Percentiles rank a stretch among this genome's conserved stretches.
phyloP scores from a whole-genome alignment of 2,797 vertebrate species.

The Centropyge bicolor region DNA sequence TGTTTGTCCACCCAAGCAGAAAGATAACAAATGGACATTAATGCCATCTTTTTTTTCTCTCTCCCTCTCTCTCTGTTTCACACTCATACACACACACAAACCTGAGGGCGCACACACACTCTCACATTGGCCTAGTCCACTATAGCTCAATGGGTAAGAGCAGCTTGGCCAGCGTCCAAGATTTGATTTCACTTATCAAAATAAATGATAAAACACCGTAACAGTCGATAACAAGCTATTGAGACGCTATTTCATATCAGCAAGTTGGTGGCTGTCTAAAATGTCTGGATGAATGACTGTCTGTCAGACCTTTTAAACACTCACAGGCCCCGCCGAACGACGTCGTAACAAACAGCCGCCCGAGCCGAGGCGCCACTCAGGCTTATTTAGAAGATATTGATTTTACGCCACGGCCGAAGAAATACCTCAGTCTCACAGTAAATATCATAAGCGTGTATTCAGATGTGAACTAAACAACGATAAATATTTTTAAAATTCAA shows the following conservation, averaged over 20 bases:
- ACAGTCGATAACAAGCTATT: slow-evolving; percentile 78
- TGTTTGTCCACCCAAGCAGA: slow-evolving; percentile 57
- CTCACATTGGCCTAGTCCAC: slow-evolving; percentile 24
- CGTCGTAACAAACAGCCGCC: slow-evolving; percentile 67
- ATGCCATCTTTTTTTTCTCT: slow-evolving; percentile 47
- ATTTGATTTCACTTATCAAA: slow-evolving; percentile 79
- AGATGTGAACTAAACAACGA: slow-evolving; percentile 79
- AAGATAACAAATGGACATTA: slow-evolving; percentile 61
- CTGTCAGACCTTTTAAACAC: slow-evolving; percentile 75
- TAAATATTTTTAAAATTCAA: slow-evolving; percentile 83
- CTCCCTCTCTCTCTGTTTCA: slow-evolving; percentile 30
- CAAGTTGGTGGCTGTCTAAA: slow-evolving; percentile 76
- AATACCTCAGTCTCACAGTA: slow-evolving; percentile 77
- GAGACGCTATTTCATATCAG: slow-evolving; percentile 78
- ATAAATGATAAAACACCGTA: slow-evolving; percentile 79
- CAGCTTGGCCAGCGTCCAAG: slow-evolving; percentile 68
- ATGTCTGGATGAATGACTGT: slow-evolving; percentile 75
- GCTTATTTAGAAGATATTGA: slow-evolving; percentile 86
- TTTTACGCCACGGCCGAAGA: slow-evolving; percentile 78
- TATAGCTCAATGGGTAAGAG: slow-evolving; percentile 54
- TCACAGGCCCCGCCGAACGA: slow-evolving; percentile 52
- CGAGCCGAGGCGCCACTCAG: slow-evolving; percentile 73
- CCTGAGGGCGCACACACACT: slow-evolving; percentile 23
- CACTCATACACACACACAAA: slow-evolving; percentile 38
- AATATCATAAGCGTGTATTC: slow-evolving; percentile 78